Base-by-base conservation (phyloP, 2,113 vertebrate genomes). In the Chaenogobius annularis region DNA sequence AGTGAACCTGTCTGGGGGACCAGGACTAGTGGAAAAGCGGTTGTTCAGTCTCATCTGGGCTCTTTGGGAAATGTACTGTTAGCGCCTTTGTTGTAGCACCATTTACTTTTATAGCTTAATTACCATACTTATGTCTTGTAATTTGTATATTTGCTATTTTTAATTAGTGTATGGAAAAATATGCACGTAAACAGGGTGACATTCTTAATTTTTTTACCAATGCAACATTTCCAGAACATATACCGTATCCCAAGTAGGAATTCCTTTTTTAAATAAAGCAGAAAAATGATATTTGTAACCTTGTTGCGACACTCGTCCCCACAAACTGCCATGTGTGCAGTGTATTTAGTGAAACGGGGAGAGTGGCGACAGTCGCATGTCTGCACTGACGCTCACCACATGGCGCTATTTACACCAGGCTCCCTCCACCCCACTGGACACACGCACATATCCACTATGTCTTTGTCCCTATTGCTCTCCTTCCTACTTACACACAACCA, bases 61-160 rank as follows among this genome's bases (percentile, higher is more conserved):
- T n/a, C n/a, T n/a, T n/a, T n/a, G n/a, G n/a, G n/a, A n/a, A n/a
- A n/a, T n/a, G n/a, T n/a, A n/a, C n/a, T n/a, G n/a, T 79, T 87
- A 78, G 71, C 71, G 80, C 71, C 77, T 62, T 76, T 81, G 83
- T 85, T 84, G 77, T 80, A 85, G 66, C 63, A 68, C 82, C 81
- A 82, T 87, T 89, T 90, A 87, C 87, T 75, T 88, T 88, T 84
- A 89, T 82, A 65, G 81, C 67, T 87, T 87, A 87, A 91, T 90
- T 86, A 87, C 87, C 75, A 79, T 88, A 87, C 80, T 88, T 82
- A 83, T 69, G 78, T 88, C 54, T 68, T 87, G 83, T 89, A 87
- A 89, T 90, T 88, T 90, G 84, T 88, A 83, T 89, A 89, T 87
- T 82, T 86, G 75, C 72, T 78, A 73, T 72, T 85, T 87, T 90